These are phyloP conservation scores for Caranx melampygus DNA, from an alignment of 2,113 vertebrate genomes.

Conservation along the genomic window DNA sequence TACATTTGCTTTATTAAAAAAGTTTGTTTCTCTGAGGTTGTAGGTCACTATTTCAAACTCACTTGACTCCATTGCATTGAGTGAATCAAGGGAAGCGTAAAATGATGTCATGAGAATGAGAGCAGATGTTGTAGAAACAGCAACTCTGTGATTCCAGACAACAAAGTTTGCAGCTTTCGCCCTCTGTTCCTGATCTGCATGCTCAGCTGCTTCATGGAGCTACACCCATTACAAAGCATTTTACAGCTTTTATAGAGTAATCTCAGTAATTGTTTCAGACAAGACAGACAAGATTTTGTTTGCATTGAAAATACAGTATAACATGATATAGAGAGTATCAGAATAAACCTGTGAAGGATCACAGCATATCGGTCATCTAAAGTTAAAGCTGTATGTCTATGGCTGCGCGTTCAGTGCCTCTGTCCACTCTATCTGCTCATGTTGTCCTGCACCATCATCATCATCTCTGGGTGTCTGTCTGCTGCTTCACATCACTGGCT, in stretches of 20 bases:
- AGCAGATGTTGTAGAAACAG: background rate
- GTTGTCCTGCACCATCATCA: constrained; percentile 2
- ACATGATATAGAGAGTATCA: background rate
- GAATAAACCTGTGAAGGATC: constrained; percentile 3
- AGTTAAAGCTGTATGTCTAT: background rate
- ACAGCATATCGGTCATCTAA: background rate
- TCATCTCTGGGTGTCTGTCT: constrained; percentile 19
- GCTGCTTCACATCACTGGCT: constrained; percentile 41
- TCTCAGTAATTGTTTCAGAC: constrained; percentile 10
- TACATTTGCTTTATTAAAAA: background rate
- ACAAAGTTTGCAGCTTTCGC: background rate
- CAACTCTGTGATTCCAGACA: background rate
- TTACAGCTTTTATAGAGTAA: background rate
- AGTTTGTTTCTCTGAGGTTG: background rate
- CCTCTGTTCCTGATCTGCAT: constrained; percentile 22
- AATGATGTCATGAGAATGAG: background rate
- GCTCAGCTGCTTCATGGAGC: constrained; percentile 27
- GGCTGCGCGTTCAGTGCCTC: background rate
- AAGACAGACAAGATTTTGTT: background rate
- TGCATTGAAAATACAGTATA: too few relatives aligned
- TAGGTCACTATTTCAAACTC: background rate
- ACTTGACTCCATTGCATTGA: background rate
- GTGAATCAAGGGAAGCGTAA: constrained; percentile 3
- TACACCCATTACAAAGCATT: constrained; percentile 8
- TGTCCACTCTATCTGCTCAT: constrained; percentile 4